Evolutionary conservation across 2,888 invertebrate genomes (phyloP), one percentile per base, ranked within the genome.

Genomic region (Stenichneumon culpator): DNA sequence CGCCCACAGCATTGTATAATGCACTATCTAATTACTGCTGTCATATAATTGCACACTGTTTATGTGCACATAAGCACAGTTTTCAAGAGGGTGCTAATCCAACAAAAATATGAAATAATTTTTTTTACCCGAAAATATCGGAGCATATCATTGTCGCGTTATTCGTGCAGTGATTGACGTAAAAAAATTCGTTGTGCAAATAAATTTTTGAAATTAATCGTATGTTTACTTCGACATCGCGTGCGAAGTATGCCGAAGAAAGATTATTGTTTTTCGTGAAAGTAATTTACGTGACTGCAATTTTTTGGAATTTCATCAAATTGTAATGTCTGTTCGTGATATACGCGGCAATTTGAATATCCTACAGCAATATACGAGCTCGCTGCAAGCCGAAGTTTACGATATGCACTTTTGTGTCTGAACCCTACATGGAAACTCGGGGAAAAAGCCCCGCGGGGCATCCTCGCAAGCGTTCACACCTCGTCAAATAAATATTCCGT

Each of bases 391-490:
- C 32, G 63, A 63, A 32, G 63, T 63, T 28, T 63, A 28, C 63
- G 57, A 57, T 57, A 63, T 63, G 63, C 63, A 63, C 28, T 32
- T 63, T 28, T 63, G 16, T 32, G 16, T 63, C 28, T 14, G 16
- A 28, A 32, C 6, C 32, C 32, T 32, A n/a, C 63, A 22, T 28
- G 28, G 28, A 50, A 78, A 73, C 72, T 44, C 25, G 39, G 82
- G 82, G 25, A 57, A 82, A 79, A 79, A 6, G 16, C 44, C 54
- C 78, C 84, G 78, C 44, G 69, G 67, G 72, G 84, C 74, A 69
- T 52, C 52, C 60, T 44, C 57, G 63, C 77, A 57, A 68, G 65
- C 79, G 84, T 84, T 84, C 63, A 74, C 84, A 84, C 84, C 84
- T 84, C 79, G 79, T 79, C 22, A 82, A 69, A 78, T 79, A 79